phyloP scores from a whole-genome alignment of 2,113 vertebrate genomes.

The Strix aluco region DNA sequence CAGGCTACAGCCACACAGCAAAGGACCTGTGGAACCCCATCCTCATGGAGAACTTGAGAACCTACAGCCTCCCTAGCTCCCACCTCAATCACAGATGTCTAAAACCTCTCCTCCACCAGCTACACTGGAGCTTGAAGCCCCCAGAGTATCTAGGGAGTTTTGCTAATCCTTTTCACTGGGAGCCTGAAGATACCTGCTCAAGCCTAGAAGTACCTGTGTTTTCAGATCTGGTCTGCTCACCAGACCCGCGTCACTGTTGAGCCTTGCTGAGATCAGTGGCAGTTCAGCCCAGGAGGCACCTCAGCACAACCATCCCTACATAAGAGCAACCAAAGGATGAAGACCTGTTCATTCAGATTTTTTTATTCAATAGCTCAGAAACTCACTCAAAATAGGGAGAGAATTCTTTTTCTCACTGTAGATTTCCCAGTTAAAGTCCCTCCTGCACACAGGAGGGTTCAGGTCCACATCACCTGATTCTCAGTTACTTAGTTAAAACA shows the following conservation, averaged over 20 bases:
- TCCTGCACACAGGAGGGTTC: rapidly evolving
- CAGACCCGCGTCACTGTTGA: not conserved
- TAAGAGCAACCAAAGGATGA: not conserved
- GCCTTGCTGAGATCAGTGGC: not conserved
- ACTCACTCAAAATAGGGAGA: not conserved
- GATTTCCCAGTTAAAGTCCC: not conserved
- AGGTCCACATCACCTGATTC: not conserved
- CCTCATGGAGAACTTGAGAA: not conserved
- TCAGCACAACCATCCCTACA: not conserved
- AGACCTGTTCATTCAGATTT: not conserved
- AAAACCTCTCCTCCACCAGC: not conserved
- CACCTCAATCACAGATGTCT: not conserved
- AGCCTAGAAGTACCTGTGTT: not conserved
- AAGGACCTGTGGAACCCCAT: not conserved
- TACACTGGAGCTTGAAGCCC: not conserved
- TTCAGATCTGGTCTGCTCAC: not conserved
- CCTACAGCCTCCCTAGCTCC: not conserved
- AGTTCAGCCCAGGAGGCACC: not conserved
- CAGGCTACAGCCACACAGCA: not conserved
- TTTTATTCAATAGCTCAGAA: not conserved
- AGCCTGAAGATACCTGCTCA: not conserved
- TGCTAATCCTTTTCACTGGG: not conserved
- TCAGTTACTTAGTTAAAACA: not conserved
- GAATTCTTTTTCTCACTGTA: not conserved
- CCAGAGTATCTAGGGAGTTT: not conserved